phyloP scores from a whole-genome alignment of 2,888 invertebrate species.

The Lasius platythorax region DNA sequence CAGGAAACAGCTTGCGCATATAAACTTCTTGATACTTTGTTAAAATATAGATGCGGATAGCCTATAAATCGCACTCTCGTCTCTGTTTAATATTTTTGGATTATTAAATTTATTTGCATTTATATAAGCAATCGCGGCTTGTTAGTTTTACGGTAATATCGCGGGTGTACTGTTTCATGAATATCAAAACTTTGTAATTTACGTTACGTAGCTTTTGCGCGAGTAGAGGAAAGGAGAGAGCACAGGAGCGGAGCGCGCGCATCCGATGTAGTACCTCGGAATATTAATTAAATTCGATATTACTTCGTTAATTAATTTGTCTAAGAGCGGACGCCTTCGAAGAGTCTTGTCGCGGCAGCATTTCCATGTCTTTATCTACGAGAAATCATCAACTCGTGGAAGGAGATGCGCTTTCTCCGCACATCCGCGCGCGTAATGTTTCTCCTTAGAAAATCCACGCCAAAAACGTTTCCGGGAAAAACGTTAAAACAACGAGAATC shows the following conservation, averaged over 20 bases:
- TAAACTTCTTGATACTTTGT: conserved; percentile 36
- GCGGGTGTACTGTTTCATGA: conserved; percentile 53
- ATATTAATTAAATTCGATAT: conserved; percentile 58
- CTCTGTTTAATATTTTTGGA: conserved; percentile 45
- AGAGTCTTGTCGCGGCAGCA: conserved; percentile 40
- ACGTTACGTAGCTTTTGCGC: conserved; percentile 54
- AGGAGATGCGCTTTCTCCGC: conserved; percentile 20
- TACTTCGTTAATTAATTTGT: conserved; percentile 57
- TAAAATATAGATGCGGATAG: conserved; percentile 24
- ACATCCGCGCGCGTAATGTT: conserved; percentile 30
- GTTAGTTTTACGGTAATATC: conserved; percentile 56
- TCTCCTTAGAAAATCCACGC: background rate
- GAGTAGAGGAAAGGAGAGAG: conserved; percentile 3
- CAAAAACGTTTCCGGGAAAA: conserved; percentile 10
- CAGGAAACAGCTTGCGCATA: background rate
- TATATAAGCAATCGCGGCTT: conserved; percentile 55
- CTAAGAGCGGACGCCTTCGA: conserved; percentile 43
- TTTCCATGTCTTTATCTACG: conserved; percentile 44
- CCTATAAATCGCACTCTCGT: conserved; percentile 20
- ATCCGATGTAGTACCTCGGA: conserved; percentile 43
- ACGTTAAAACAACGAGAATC: conserved; percentile 19
- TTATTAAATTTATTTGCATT: conserved; percentile 58
- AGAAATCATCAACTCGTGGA: conserved; percentile 32
- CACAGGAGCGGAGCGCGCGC: conserved; percentile 30
- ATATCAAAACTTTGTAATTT: conserved; percentile 57